Base-by-base conservation (phyloP, 2,888 invertebrate genomes). In the Papilio elwesi region DNA sequence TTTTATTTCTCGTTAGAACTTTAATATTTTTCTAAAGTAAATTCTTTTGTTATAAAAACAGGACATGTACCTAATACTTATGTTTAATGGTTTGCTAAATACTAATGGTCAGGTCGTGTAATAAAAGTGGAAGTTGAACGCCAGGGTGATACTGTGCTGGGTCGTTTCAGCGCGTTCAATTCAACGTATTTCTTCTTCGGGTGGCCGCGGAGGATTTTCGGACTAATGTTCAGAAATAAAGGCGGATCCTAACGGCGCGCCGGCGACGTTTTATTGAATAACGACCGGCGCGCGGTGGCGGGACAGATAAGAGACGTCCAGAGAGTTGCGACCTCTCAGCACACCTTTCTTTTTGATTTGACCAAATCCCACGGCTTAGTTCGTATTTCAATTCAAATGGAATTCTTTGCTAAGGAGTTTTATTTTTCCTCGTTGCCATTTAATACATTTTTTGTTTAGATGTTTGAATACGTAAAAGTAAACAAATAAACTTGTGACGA, bases 331-430 rank as follows among this genome's bases (percentile, higher is more conserved):
- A 66, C 52, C 70, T 65, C 68, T 59, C 47, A 38, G 94, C 80
- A 87, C 94, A 76, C 94, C 95, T 84, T 95, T 95, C 80, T 95
- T 96, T 74, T 74, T 64, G 68, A 68, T 68, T 68, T 64, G 49
- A 26, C 64, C 55, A 73, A 73, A 73, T 69, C 65, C 64, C 68
- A 53, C 64, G 55, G 49, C 55, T 64, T 57, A 47, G 65, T 51
- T 38, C 51, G 68, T 52, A 53, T 73, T 73, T 57, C 55, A 68
- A 72, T 68, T 51, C 49, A 26, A 51, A 55, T 73, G 64, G 26
- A 55, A 59, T 43, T 15, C 59, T 59, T 43, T 59, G 43, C 43
- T 43, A 38, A 12, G 43, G 59, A 15, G 43, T 43, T 59, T 43
- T 59, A 9, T 10, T 59, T 59, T 59, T 15, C 43, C 38, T 43